Evolutionary conservation across 2,113 vertebrate genomes (phyloP).

Genomic region (Alligator mississippiensis): DNA sequence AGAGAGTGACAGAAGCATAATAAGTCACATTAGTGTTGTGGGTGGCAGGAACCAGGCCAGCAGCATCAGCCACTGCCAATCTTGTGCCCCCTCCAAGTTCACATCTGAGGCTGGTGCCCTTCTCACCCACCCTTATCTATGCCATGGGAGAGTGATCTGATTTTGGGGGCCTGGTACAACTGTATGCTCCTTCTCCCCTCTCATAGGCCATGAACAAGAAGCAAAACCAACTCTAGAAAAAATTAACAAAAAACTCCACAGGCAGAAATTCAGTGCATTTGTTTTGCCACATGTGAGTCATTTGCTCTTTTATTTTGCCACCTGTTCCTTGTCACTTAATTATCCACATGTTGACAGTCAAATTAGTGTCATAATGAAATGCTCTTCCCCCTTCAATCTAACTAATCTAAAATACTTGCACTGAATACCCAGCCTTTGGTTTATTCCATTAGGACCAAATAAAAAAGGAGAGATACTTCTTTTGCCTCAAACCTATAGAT

Average conservation of each 20-base stretch:
- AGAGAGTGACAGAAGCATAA: no score
- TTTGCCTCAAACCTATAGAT: not conserved
- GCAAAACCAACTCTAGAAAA: not conserved
- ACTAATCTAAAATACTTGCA: not conserved
- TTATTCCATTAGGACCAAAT: not conserved
- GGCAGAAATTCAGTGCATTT: not conserved
- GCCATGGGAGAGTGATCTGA: no score
- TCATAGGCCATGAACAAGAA: not conserved
- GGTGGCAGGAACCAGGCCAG: no score
- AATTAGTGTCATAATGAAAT: not conserved
- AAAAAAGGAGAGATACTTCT: not conserved
- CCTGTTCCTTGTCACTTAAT: not conserved
- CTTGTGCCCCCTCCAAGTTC: no score
- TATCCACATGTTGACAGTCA: accelerated
- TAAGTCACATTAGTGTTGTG: no score
- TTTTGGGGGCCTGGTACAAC: no score
- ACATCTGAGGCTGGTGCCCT: no score
- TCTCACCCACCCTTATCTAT: no score
- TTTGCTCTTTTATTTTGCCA: not conserved
- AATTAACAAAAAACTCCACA: not conserved
- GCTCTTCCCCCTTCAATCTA: not conserved
- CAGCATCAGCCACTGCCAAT: no score
- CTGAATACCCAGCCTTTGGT: not conserved
- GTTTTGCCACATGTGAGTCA: not conserved
- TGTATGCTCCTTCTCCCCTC: no score